These are phyloP conservation scores for Odontophorus gujanensis DNA, from an alignment of 2,113 vertebrate genomes.

Conservation along the genomic window DNA sequence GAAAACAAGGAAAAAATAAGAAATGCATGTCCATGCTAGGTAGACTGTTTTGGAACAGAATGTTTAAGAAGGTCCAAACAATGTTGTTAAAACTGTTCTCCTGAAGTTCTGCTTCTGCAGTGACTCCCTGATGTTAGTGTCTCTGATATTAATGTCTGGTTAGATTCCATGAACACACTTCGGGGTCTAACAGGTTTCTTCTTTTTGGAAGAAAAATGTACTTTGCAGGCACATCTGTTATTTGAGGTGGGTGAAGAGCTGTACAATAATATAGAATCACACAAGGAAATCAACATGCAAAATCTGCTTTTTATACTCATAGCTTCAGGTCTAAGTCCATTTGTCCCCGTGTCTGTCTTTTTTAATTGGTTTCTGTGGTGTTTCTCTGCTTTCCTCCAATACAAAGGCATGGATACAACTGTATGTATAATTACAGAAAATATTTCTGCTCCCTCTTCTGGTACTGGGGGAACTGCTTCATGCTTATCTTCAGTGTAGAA, in stretches of 20 bases:
- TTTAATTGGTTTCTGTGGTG: neutral
- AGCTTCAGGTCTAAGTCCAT: neutral
- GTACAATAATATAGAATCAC: neutral
- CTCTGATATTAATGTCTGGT: neutral
- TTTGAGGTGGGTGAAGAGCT: neutral
- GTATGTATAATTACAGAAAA: neutral
- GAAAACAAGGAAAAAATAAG: neutral
- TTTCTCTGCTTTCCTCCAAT: neutral
- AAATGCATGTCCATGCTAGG: neutral
- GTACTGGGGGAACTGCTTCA: neutral
- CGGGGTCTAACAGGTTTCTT: neutral
- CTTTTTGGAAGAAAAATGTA: neutral
- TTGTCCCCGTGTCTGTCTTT: neutral
- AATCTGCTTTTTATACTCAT: neutral
- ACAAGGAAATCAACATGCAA: neutral
- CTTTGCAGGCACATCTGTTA: neutral
- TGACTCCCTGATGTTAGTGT: neutral
- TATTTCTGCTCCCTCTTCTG: neutral
- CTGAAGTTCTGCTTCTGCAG: neutral
- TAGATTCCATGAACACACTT: neutral
- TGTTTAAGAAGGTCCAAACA: neutral
- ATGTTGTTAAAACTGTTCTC: neutral
- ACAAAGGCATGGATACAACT: neutral
- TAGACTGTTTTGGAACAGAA: neutral
- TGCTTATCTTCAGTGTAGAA: neutral